Percentiles rank a stretch among this genome's conserved stretches.
Evolutionary conservation across 2,797 vertebrate species (phyloP).

Genomic region (Sebastes elongatus): DNA sequence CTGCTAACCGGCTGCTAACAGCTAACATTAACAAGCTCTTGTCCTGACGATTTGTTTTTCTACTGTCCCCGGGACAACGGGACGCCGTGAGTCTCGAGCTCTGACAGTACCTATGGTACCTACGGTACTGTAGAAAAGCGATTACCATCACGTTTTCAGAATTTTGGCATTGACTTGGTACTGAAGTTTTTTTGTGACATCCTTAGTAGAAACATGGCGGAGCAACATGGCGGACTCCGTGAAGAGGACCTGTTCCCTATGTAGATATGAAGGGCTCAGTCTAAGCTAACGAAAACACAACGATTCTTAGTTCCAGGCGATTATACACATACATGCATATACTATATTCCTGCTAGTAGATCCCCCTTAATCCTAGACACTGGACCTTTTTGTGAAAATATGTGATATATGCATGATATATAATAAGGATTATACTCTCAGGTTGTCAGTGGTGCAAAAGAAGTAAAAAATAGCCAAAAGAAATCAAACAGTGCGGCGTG

Average conservation of each 20-base stretch:
- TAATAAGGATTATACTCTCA: not conserved
- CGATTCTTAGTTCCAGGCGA: not conserved
- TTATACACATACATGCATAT: not conserved
- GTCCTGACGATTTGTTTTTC: no score
- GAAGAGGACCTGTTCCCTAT: not conserved
- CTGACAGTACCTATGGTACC: no score
- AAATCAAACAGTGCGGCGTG: not conserved
- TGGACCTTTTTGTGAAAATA: not conserved
- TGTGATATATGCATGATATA: no score
- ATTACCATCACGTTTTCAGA: no score
- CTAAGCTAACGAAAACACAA: not conserved
- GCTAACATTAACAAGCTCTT: no score
- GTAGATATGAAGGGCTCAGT: not conserved
- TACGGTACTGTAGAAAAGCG: no score
- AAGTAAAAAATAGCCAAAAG: not conserved
- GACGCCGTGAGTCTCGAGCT: accelerated
- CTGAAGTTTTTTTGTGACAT: no score
- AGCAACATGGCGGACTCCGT: not conserved
- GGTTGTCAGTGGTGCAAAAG: not conserved
- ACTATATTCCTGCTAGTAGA: not conserved
- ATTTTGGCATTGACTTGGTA: no score
- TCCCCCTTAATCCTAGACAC: not conserved
- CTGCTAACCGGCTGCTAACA: no score
- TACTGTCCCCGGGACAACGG: no score
- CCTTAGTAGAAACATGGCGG: not conserved